Evolutionary conservation across 2,797 vertebrate genomes (phyloP).

Genomic region (Macrochelys suwanniensis): DNA sequence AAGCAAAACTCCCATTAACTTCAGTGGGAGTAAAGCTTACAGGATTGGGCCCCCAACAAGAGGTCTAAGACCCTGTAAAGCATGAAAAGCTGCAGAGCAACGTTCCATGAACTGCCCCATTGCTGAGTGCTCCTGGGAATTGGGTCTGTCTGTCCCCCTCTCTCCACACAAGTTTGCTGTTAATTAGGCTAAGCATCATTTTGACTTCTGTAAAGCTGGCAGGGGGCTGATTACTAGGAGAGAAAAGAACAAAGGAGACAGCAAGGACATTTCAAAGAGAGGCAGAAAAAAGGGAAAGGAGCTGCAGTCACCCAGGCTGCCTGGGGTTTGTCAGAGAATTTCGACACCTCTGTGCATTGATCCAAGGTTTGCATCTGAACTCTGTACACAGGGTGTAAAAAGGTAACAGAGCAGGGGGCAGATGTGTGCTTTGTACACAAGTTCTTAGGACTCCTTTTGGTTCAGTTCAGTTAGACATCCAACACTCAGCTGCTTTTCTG

Average conservation of each 20-base stretch:
- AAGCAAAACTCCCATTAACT: fast-evolving
- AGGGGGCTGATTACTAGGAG: slow-evolving; percentile 35
- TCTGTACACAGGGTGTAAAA: neutral
- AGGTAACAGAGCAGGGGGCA: neutral
- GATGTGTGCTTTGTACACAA: fast-evolving
- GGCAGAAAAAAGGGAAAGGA: neutral
- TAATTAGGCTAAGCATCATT: slow-evolving; percentile 61
- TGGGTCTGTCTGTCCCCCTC: slow-evolving; percentile 21
- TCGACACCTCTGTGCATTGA: neutral
- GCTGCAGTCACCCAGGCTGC: neutral
- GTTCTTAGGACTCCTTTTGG: neutral
- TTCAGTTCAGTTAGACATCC: neutral
- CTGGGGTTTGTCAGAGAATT: slow-evolving; percentile 4
- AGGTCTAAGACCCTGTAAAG: neutral
- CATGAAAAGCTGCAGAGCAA: neutral
- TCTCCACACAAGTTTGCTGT: neutral
- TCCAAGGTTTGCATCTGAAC: neutral
- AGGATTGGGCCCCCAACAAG: neutral
- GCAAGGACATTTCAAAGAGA: neutral
- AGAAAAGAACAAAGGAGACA: slow-evolving; percentile 22
- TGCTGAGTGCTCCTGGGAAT: neutral
- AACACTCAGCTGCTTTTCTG: neutral
- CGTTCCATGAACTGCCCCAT: neutral
- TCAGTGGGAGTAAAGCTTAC: fast-evolving
- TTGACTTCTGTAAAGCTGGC: neutral